Evolutionary conservation across 2,888 invertebrate genomes (phyloP).

Genomic region (Peribatodes rhomboidaria): DNA sequence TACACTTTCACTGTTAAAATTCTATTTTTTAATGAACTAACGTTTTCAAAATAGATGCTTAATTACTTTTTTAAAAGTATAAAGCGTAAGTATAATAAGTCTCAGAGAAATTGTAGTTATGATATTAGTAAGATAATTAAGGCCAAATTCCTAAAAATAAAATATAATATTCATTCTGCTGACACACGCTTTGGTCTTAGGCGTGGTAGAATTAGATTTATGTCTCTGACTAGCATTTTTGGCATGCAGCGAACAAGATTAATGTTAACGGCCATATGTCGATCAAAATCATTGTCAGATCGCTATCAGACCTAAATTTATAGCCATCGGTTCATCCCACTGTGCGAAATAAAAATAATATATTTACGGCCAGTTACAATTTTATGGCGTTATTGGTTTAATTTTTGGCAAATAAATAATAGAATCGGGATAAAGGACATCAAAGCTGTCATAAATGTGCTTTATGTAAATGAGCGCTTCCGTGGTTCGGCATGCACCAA

Average conservation of each 20-base stretch:
- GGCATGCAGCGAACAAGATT: slow-evolving; percentile 39
- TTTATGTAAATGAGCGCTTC: too few species aligned
- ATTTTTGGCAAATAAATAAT: slow-evolving; percentile 6
- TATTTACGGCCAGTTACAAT: slow-evolving; percentile 6
- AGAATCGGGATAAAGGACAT: neutral
- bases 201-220: slow-evolving; percentile 39
- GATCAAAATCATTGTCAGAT: slow-evolving; percentile 55
- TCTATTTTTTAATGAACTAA: neutral
- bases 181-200: slow-evolving; percentile 4
- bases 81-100: too few species aligned
- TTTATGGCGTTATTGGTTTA: slow-evolving; percentile 14
- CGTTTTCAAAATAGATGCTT: neutral
- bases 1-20: slow-evolving; percentile 10
- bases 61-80: neutral
- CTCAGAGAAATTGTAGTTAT: too few species aligned
- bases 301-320: slow-evolving; percentile 42
- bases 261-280: slow-evolving; percentile 44
- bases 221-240: slow-evolving; percentile 32
- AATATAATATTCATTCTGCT: neutral
- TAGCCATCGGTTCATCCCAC: slow-evolving; percentile 18
- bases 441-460: too few species aligned
- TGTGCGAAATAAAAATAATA: slow-evolving; percentile 14
- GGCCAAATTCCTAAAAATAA: too few species aligned
- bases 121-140: too few species aligned
- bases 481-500: too few species aligned